Conservation (phyloP, 2,113 vertebrate species). For the Sylvicapra grimmia region DNA sequence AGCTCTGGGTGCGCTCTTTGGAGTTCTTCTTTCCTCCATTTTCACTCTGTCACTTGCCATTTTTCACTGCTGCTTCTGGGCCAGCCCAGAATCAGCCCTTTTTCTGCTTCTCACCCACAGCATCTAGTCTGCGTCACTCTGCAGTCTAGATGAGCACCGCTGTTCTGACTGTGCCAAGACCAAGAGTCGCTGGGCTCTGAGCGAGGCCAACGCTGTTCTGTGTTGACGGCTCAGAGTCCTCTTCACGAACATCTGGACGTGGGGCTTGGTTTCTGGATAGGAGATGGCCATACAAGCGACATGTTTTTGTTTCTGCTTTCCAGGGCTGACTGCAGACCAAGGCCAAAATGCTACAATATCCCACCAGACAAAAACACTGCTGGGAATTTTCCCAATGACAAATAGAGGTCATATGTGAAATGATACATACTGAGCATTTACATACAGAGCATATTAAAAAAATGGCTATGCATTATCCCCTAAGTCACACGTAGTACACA, state of each 20-base stretch:
- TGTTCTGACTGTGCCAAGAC: background rate
- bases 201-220: rapidly evolving
- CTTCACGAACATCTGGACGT: rapidly evolving
- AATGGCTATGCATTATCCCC: background rate
- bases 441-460: slow-evolving; percentile 38
- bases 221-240: rapidly evolving
- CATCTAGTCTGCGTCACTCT: rapidly evolving
- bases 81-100: background rate
- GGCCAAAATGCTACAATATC: slow-evolving; percentile 21
- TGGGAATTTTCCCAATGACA: background rate
- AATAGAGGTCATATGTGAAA: background rate
- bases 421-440: background rate
- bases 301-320: background rate
- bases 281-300: background rate
- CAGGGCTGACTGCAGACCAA: slow-evolving; percentile 1
- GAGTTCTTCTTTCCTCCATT: background rate
- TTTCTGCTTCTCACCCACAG: background rate
- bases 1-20: rapidly evolving
- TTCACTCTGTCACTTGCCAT: background rate
- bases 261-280: background rate
- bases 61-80: too few species aligned
- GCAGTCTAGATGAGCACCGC: rapidly evolving
- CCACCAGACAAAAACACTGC: background rate
- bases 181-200: background rate
- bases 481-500: background rate